These are phyloP conservation scores for Amblyopsis hoosieri DNA, from an alignment of 2,797 vertebrate species.

Conservation along the genomic window DNA sequence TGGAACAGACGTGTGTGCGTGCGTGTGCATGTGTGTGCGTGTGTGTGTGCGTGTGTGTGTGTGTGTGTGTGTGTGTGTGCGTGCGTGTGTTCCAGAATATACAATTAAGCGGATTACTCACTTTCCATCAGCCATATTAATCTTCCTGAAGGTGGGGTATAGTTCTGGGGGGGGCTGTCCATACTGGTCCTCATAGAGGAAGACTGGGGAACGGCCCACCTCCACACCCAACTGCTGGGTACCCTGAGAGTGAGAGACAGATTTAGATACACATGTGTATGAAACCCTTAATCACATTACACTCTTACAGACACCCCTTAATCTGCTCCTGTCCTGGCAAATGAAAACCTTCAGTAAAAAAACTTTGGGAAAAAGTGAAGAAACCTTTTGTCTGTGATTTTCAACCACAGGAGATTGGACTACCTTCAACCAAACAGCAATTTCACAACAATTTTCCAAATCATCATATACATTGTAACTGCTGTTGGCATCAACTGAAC, in stretches of 20 bases:
- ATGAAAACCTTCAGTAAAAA: too few relatives aligned
- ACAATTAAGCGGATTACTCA: constrained; percentile 70
- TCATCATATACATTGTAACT: too few relatives aligned
- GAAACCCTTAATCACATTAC: too few relatives aligned
- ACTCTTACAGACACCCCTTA: too few relatives aligned
- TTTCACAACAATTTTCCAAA: too few relatives aligned
- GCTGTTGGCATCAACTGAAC: too few relatives aligned
- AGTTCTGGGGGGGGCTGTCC: constrained; percentile 90
- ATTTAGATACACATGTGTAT: not conserved
- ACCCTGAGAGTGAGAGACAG: constrained; percentile 50
- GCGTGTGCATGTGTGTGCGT: constrained; percentile 5
- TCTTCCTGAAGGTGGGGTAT: constrained; percentile 90
- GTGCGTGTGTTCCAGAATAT: not conserved
- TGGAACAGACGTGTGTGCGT: constrained; percentile 6
- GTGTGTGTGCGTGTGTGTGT: not conserved
- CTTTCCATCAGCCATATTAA: constrained; percentile 94
- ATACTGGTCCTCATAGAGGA: constrained; percentile 91
- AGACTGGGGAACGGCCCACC: constrained; percentile 91
- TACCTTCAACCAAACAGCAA: too few relatives aligned
- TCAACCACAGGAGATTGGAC: too few relatives aligned
- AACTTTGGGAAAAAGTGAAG: too few relatives aligned
- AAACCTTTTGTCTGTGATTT: too few relatives aligned
- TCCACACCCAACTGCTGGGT: constrained; percentile 93
- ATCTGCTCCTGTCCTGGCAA: too few relatives aligned
- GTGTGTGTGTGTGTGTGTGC: not conserved